phyloP scores from a whole-genome alignment of 2,113 vertebrate species.

The Epinephelus lanceolatus region DNA sequence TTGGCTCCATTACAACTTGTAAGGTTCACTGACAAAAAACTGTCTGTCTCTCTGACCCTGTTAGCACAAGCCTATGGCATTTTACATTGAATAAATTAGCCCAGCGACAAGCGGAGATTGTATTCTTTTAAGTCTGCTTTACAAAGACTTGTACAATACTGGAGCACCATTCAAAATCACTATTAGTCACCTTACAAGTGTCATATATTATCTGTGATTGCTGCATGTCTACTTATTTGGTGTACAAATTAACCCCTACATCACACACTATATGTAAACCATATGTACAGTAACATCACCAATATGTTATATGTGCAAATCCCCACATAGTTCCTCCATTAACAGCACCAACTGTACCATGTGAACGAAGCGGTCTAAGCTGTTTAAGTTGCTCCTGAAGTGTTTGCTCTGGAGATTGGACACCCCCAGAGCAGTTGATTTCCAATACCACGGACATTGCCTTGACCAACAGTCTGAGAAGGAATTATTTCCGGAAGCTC shows the following conservation, averaged over 20 bases:
- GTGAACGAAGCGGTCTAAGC: slow-evolving; percentile 42
- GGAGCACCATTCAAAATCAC: not conserved
- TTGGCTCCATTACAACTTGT: too few relatives aligned
- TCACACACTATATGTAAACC: not conserved
- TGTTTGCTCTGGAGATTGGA: slow-evolving; percentile 68
- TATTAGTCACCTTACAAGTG: not conserved
- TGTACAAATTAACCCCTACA: not conserved
- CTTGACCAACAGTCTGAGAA: slow-evolving; percentile 77
- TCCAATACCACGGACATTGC: slow-evolving; percentile 80
- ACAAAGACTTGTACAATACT: not conserved
- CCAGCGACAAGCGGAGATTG: too few relatives aligned
- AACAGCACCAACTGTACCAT: slow-evolving; percentile 18
- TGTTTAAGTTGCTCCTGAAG: slow-evolving; percentile 55
- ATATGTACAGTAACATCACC: not conserved
- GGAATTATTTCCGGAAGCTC: slow-evolving; percentile 80
- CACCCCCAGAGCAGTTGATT: slow-evolving; percentile 61
- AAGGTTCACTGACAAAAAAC: too few relatives aligned
- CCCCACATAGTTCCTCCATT: not conserved
- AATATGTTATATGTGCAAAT: not conserved
- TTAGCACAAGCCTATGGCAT: too few relatives aligned
- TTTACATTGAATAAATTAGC: too few relatives aligned
- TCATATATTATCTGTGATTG: not conserved
- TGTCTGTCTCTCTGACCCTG: too few relatives aligned
- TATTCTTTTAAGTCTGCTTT: too few relatives aligned
- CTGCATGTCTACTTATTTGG: not conserved